These are phyloP conservation scores for Zoanthus sansibaricus DNA, from an alignment of 92 coral and sea anemone species.

Conservation along the genomic window DNA sequence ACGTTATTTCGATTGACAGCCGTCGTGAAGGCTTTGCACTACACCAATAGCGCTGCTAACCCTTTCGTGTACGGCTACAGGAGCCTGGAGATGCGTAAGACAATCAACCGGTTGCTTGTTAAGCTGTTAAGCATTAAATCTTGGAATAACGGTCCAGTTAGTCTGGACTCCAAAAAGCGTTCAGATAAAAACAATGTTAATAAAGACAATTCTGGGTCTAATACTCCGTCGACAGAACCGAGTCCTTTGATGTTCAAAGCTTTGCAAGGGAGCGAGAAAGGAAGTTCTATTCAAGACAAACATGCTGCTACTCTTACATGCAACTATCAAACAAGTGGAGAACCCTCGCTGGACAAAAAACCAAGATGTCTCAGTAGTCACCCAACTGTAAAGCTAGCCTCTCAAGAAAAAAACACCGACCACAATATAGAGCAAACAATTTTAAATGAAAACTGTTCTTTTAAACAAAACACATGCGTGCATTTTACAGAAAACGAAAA, in stretches of 20 bases:
- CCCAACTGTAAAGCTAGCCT: neutral
- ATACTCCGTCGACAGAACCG: neutral
- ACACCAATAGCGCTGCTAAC: conserved; percentile 64
- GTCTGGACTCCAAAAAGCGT: conserved; percentile 14
- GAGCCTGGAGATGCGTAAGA: conserved; percentile 63
- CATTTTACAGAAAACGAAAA: neutral
- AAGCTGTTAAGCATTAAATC: neutral
- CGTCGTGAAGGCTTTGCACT: conserved; percentile 68
- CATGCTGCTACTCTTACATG: neutral
- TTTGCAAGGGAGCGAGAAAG: neutral
- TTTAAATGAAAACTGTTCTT: neutral
- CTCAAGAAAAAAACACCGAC: neutral
- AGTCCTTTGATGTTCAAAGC: neutral
- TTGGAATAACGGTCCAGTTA: neutral
- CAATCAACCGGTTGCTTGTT: conserved; percentile 42
- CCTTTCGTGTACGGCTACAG: conserved; percentile 71
- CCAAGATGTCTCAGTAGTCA: neutral
- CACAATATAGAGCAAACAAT: neutral
- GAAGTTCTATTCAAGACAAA: conserved; percentile 5
- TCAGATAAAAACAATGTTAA: conserved; percentile 4
- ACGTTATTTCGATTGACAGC: conserved; percentile 59
- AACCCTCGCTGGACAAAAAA: neutral
- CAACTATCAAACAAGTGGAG: neutral
- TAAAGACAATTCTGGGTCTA: neutral
- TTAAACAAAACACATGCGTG: neutral